These are phyloP conservation scores for Euphydryas editha DNA, from an alignment of 2,888 invertebrate genomes.

Conservation along the genomic window DNA sequence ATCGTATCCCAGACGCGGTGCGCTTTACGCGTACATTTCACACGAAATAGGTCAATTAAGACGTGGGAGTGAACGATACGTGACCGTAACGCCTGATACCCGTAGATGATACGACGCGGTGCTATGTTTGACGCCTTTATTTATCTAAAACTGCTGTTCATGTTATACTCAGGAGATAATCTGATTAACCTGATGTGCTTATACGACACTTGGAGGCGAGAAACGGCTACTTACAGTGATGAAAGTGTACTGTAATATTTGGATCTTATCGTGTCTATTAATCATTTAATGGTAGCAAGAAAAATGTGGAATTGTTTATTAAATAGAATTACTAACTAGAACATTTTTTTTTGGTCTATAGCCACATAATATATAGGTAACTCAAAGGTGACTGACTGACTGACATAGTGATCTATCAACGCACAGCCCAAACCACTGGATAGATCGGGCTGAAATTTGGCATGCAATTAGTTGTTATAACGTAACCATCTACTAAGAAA, in stretches of 20 bases:
- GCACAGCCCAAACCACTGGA: too few species aligned
- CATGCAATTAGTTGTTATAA: too few species aligned
- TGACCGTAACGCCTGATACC: constrained; percentile 79
- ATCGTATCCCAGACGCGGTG: constrained; percentile 77
- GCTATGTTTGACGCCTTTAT: constrained; percentile 77
- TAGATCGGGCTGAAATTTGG: too few species aligned
- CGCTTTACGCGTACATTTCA: constrained; percentile 70
- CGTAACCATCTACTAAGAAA: too few species aligned
- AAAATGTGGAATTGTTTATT: neutral
- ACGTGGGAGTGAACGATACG: constrained; percentile 80
- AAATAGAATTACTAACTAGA: too few species aligned
- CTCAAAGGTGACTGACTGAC: too few species aligned
- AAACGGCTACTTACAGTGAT: constrained; percentile 28
- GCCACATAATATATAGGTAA: too few species aligned
- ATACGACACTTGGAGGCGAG: constrained; percentile 16
- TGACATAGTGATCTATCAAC: too few species aligned
- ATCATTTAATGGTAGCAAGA: constrained; percentile 5
- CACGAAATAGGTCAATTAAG: constrained; percentile 83
- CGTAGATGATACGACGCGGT: constrained; percentile 61
- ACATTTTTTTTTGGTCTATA: too few species aligned
- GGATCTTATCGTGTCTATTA: neutral
- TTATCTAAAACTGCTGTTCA: constrained; percentile 59
- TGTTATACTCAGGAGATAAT: constrained; percentile 48
- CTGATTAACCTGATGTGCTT: constrained; percentile 31
- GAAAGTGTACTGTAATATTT: neutral